Evolutionary conservation across 2,888 invertebrate species (phyloP).

Genomic region (Xanthorhoe spadicearia): DNA sequence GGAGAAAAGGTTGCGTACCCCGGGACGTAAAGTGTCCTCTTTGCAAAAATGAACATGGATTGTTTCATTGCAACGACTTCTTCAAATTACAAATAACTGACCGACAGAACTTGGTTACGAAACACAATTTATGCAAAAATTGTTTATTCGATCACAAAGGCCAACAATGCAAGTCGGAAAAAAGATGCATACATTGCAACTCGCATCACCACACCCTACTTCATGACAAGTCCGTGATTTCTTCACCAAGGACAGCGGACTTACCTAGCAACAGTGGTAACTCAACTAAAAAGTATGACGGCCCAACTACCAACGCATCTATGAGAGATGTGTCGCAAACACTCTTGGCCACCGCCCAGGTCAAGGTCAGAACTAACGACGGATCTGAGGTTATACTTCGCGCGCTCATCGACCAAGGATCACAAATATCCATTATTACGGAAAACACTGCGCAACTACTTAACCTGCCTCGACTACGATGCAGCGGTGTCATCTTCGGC

Average conservation of each 20-base stretch:
- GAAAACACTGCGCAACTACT: constrained; percentile 8
- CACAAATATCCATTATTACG: constrained; percentile 6
- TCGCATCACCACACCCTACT: background rate
- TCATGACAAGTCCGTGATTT: background rate
- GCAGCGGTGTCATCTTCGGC: constrained; percentile 12
- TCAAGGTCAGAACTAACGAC: background rate
- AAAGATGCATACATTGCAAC: constrained; percentile 14
- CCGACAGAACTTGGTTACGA: background rate
- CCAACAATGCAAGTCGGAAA: constrained; percentile 6
- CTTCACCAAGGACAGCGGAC: background rate
- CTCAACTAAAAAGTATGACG: constrained; percentile 1
- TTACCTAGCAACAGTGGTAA: background rate
- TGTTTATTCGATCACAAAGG: constrained; percentile 16
- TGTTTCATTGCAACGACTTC: constrained; percentile 9
- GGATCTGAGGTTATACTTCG: background rate
- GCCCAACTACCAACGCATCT: background rate
- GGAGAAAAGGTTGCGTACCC: background rate
- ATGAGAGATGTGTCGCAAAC: background rate
- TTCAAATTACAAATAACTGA: background rate
- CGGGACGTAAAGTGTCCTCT: constrained; percentile 1
- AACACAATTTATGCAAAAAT: constrained; percentile 21
- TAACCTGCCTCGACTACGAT: background rate
- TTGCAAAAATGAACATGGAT: constrained; percentile 8
- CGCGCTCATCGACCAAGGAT: background rate
- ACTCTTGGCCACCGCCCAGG: constrained; percentile 1